phyloP scores from a whole-genome alignment of 2,113 vertebrate species.

The Lichenostomus cassidix region DNA sequence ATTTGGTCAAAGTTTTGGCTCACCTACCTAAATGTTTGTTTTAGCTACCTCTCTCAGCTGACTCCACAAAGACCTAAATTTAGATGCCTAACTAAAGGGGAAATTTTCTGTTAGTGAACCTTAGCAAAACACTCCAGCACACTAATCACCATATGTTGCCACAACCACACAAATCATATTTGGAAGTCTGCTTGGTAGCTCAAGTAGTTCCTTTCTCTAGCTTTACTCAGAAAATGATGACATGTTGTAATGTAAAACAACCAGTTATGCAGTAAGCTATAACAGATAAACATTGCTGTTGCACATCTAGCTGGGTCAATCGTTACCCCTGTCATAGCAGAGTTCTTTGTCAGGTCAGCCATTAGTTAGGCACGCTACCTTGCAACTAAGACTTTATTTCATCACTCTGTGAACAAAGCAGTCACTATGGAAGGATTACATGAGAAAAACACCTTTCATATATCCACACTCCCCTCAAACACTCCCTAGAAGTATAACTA shows the following conservation, averaged over 20 bases:
- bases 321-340: neutral
- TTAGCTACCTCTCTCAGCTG: neutral
- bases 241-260: neutral
- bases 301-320: neutral
- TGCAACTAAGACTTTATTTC: neutral
- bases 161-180: neutral
- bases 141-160: neutral
- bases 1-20: neutral
- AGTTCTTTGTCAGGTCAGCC: neutral
- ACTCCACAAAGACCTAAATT: neutral
- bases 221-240: neutral
- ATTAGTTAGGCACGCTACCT: neutral
- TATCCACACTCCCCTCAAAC: neutral
- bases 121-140: neutral
- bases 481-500: neutral
- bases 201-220: neutral
- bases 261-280: neutral
- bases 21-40: neutral
- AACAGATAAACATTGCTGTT: neutral
- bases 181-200: neutral
- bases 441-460: neutral
- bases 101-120: neutral
- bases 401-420: slow-evolving; percentile 22
- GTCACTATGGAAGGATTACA: neutral
- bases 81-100: neutral